Conservation (phyloP, 2,113 vertebrate genomes). For the Seriola aureovittata region DNA sequence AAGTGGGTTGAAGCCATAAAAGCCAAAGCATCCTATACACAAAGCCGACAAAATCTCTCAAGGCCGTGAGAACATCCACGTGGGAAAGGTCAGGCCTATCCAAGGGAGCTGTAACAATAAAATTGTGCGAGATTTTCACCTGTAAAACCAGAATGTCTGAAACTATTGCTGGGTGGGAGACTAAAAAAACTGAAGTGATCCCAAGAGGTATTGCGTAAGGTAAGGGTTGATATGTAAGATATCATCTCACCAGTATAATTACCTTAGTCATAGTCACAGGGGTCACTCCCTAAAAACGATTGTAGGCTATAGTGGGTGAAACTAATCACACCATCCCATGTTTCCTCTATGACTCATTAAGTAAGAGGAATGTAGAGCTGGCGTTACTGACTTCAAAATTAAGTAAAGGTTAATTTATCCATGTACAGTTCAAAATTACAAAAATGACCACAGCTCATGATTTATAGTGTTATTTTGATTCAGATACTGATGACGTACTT, state of each 20-base stretch:
- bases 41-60: background rate
- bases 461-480: background rate
- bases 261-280: conserved; percentile 31
- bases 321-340: background rate
- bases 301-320: background rate
- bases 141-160: conserved; percentile 53
- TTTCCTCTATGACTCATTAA: conserved; percentile 37
- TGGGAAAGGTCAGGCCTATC: conserved; percentile 2
- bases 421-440: background rate
- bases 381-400: background rate
- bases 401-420: background rate
- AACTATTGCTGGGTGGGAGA: conserved; percentile 22
- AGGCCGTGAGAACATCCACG: conserved; percentile 16
- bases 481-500: background rate
- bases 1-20: conserved; percentile 29
- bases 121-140: conserved; percentile 11
- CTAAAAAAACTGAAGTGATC: background rate
- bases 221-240: conserved; percentile 30
- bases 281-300: conserved; percentile 49
- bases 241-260: conserved; percentile 25
- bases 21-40: background rate
- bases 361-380: background rate
- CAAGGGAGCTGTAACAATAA: background rate
- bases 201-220: conserved; percentile 17
- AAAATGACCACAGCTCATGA: background rate